A percentile compares a stretch with the other conserved stretches of the same genome.
Conservation (phyloP, 2,797 vertebrate species). For the Lithobates sylvaticus region DNA sequence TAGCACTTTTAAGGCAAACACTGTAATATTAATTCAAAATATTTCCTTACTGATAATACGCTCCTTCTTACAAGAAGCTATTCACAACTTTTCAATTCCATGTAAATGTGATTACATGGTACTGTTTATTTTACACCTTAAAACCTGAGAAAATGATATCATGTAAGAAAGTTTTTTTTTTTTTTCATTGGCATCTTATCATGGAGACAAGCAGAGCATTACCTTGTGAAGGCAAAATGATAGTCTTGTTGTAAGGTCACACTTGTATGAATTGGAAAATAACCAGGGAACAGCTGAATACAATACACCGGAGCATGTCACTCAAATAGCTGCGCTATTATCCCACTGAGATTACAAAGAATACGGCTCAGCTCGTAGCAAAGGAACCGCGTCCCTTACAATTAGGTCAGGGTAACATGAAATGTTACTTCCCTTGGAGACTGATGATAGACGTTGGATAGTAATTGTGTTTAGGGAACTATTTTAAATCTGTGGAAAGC, state of each 20-base stretch:
- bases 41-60: too few species aligned
- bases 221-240: slow-evolving; percentile 52
- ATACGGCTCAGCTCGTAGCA: slow-evolving; percentile 36
- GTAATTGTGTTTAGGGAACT: slow-evolving; percentile 24
- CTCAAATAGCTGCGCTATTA: slow-evolving; percentile 54
- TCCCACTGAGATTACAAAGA: slow-evolving; percentile 53
- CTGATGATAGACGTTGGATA: slow-evolving; percentile 46
- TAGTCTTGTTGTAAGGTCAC: slow-evolving; percentile 49
- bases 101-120: not conserved
- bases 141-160: slow-evolving; percentile 14
- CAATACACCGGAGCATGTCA: slow-evolving; percentile 43
- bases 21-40: too few species aligned
- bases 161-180: slow-evolving; percentile 1
- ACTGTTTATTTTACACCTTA: not conserved
- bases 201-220: slow-evolving; percentile 43
- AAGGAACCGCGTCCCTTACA: slow-evolving; percentile 40
- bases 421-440: slow-evolving; percentile 39
- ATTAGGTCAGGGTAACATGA: slow-evolving; percentile 53
- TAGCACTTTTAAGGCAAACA: too few species aligned
- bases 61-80: too few species aligned
- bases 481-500: slow-evolving; percentile 34
- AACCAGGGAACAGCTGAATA: slow-evolving; percentile 46
- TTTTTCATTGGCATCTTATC: slow-evolving; percentile 1
- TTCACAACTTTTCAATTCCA: not conserved
- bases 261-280: slow-evolving; percentile 56